Evolutionary conservation across 2,113 vertebrate genomes (phyloP), one percentile per base, ranked within the genome.

Genomic region (Typhlomys cinereus): DNA sequence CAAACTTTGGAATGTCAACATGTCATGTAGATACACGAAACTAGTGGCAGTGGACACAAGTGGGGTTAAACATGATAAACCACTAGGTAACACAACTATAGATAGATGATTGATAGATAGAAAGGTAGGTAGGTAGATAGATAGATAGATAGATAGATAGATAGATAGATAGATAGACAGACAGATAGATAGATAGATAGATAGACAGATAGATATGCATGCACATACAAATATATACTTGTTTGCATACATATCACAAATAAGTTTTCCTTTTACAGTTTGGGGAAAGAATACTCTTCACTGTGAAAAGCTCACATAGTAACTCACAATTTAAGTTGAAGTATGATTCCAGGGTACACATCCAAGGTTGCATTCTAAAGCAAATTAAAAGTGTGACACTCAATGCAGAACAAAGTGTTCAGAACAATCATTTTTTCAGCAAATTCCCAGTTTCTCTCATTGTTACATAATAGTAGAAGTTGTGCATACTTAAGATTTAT

Each of bases 341-440:
- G 81, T 83, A 57, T 0, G 1, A 12, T 64, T 76, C 88, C 10
- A 18, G 17, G 61, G 25, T n/a, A 14, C 41, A 23, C 39, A 11
- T 48, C 12, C 59, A 73, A 78, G 41, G 29, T 84, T 94, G 78
- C 48, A 41, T 67, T 86, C 46, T 94, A 92, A 84, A 48, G 73
- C 74, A 86, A 75, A 85, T 71, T 73, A 89, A 91, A 90, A 67
- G 8, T 41, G n/a, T 79, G 76, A 80, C 62, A 73, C 10, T 75
- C 57, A 93, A 50, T 27, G 21, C 27, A 59, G 61, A 88, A 71
- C 89, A 92, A 59, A 86, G 85, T 92, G 79, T 83, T 64, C n/a
- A 90, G 27, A 46, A 69, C 67, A 88, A 91, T 81, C 46, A 89
- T 78, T 80, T 93, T n/a, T 91, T 46, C 80, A 90, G 92, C 52